Base-by-base conservation (phyloP, 2,113 vertebrate species). In the Elaphurus davidianus region DNA sequence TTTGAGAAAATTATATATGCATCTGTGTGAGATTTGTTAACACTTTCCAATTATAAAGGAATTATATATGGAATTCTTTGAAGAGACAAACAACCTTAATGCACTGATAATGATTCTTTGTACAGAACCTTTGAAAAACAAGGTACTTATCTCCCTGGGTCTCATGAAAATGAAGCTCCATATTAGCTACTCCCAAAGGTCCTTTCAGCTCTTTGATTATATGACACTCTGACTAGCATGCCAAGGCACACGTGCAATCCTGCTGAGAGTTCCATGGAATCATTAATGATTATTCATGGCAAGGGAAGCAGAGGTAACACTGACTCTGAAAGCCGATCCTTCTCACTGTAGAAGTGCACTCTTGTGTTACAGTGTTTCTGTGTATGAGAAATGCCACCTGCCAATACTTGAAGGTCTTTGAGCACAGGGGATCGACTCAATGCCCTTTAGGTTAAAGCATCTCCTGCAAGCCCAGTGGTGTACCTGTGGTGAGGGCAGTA, bases 301-400 rank as follows among this genome's bases (percentile, higher is more conserved):
- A 5, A 93, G 86, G 94, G 82, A 98, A 83, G 50, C 91, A 28
- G 78, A 91, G 96, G 76, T 83, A 93, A 74, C 86, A 79, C 25
- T 84, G 92, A 97, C 82, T 98, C 91, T 96, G 96, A 98, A 91
- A 97, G 89, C 91, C 0, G 1, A 96, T 96, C 76, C 82, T 96
- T 92, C 76, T 97, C 93, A 79, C 76, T 74, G 55, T 52, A 55
- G 90, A 97, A 64, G 82, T 93, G 67, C 33, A 43, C 89, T 98
- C 95, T 93, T 67, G 93, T 97, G 97, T 98, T 97, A 85, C 92
- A 57, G 47, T 86, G 93, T 81, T 97, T 97, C 84, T 91, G 78
- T 93, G 47, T 52, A 45, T 97, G 97, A 97, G 95, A 97, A 97
- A 95, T 95, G 91, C 93, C 93, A 97, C 95, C 97, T 98, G 97